Percentiles rank a stretch among this genome's conserved stretches.
These are phyloP conservation scores for zebrafish (Danio rerio) DNA, from an alignment of 2,113 vertebrate genomes.

Conservation along the genomic window DNA sequence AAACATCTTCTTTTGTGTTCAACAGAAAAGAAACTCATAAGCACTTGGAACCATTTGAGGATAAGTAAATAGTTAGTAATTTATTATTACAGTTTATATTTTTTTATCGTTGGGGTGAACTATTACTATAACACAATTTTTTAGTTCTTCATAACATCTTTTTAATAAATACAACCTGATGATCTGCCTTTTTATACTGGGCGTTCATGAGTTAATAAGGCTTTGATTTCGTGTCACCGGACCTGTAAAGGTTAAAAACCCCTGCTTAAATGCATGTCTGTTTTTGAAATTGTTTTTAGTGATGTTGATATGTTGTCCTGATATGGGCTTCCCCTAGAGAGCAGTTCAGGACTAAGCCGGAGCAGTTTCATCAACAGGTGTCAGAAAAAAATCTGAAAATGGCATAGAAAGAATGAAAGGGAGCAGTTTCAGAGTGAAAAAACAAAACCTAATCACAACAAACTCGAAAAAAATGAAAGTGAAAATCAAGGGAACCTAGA, in stretches of 20 bases:
- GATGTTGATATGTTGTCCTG: conserved; percentile 2
- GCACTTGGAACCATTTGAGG: too few relatives aligned
- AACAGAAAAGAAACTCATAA: too few relatives aligned
- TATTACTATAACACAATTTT: too few relatives aligned
- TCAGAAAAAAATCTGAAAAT: background rate
- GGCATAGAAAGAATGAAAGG: background rate
- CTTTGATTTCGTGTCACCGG: background rate
- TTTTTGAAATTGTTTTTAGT: conserved; percentile 7
- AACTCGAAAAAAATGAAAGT: background rate
- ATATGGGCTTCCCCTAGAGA: conserved; percentile 11
- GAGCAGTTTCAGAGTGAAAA: background rate
- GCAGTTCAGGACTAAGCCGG: background rate
- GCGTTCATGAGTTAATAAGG: background rate
- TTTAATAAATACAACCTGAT: background rate
- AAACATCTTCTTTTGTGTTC: too few relatives aligned
- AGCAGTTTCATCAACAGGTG: conserved; percentile 8
- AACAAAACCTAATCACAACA: background rate
- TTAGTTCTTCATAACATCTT: too few relatives aligned
- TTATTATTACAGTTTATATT: too few relatives aligned
- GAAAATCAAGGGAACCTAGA: background rate
- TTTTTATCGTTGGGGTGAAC: too few relatives aligned
- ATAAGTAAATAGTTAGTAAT: too few relatives aligned
- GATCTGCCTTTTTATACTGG: background rate
- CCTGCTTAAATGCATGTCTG: background rate
- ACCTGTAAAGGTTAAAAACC: background rate